phyloP scores from a whole-genome alignment of 1,140 invertebrate genomes.

The Ceratosolen solmsi region DNA sequence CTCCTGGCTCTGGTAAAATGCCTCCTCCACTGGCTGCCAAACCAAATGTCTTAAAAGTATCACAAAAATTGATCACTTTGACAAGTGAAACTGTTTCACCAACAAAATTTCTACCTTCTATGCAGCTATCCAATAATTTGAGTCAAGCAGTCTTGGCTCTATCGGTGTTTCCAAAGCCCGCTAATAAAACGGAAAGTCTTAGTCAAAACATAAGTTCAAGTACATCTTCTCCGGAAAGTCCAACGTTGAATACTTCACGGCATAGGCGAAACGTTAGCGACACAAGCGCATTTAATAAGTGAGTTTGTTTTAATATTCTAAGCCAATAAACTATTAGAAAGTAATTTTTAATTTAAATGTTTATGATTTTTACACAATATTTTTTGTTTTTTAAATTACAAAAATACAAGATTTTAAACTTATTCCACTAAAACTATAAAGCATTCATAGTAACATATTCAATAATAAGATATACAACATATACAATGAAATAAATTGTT shows the following conservation, averaged over 20 bases:
- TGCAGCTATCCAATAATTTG: slow-evolving; percentile 51
- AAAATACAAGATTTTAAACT: too few species aligned
- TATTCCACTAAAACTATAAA: too few species aligned
- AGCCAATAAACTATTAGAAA: not conserved
- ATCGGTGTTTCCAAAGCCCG: slow-evolving; percentile 74
- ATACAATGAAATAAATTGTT: too few species aligned
- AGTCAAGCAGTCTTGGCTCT: slow-evolving; percentile 63
- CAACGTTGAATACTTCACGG: slow-evolving; percentile 70
- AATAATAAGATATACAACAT: too few species aligned
- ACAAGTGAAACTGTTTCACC: slow-evolving; percentile 57
- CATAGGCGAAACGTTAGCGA: slow-evolving; percentile 90
- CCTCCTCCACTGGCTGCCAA: slow-evolving; percentile 68
- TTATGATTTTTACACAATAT: too few species aligned
- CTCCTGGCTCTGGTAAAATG: slow-evolving; percentile 62
- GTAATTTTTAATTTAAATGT: not conserved
- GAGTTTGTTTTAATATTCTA: slow-evolving; percentile 58
- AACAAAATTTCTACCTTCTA: slow-evolving; percentile 61
- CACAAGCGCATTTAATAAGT: slow-evolving; percentile 90
- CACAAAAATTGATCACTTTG: slow-evolving; percentile 64
- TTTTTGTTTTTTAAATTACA: too few species aligned
- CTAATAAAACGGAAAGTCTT: slow-evolving; percentile 69
- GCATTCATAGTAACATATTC: too few species aligned
- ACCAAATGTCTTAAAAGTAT: slow-evolving; percentile 60
- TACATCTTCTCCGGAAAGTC: slow-evolving; percentile 69
- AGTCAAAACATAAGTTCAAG: slow-evolving; percentile 72